Percentiles rank a stretch among this genome's conserved stretches.
phyloP scores from a whole-genome alignment of 2,797 vertebrate species.

The Fratercula arctica region DNA sequence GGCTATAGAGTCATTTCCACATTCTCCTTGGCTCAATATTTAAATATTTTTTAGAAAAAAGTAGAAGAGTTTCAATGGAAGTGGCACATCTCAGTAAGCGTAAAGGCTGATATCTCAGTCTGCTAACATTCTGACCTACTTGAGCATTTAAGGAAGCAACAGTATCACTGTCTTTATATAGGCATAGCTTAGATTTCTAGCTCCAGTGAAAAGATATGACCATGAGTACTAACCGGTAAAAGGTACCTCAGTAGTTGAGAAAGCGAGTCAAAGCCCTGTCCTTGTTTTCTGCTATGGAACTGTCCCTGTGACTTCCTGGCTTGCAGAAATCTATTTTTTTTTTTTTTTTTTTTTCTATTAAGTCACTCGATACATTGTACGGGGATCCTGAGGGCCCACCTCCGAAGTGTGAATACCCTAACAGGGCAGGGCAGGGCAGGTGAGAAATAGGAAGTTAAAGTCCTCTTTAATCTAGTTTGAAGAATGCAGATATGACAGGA shows the following conservation, averaged over 20 bases:
- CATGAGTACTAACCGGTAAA: background rate
- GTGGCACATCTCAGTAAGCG: background rate
- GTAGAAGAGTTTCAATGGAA: background rate
- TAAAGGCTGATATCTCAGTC: background rate
- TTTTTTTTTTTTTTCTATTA: background rate
- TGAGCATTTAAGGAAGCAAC: background rate
- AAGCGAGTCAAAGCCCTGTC: background rate
- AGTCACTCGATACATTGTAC: background rate
- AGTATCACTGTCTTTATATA: background rate
- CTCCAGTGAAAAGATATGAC: background rate
- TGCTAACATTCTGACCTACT: background rate
- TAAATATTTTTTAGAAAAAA: background rate
- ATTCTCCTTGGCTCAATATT: background rate
- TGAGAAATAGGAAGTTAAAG: background rate
- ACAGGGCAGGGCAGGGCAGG: background rate
- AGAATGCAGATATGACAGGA: background rate
- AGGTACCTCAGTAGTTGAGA: background rate
- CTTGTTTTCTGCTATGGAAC: background rate
- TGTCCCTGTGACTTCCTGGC: background rate
- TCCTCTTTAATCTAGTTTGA: background rate
- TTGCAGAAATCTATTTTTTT: fast-evolving
- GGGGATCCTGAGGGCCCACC: background rate
- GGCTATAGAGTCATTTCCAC: background rate
- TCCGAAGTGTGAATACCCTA: background rate
- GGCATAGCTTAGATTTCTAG: background rate